Conservation (phyloP, 92 coral and sea anemone genomes). For the Plumapathes pennacea region DNA sequence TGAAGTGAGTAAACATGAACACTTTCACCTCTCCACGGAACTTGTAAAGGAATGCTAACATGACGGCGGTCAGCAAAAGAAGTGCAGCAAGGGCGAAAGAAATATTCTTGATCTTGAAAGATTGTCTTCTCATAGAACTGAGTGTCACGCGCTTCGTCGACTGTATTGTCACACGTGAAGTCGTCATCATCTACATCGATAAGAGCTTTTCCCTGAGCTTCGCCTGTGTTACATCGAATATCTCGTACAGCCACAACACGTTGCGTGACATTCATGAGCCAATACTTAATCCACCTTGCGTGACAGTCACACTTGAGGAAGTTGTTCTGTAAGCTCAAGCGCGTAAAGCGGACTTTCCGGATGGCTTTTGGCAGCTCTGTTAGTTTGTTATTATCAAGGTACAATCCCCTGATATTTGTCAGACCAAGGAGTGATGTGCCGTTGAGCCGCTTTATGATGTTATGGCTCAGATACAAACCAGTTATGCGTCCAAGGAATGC, state of each 20-base stretch:
- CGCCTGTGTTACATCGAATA: constrained; percentile 55
- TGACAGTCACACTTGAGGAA: constrained; percentile 70
- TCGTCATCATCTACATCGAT: constrained; percentile 24
- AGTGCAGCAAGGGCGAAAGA: no score
- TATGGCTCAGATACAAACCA: constrained; percentile 48
- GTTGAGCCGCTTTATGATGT: constrained; percentile 39
- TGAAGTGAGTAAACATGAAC: constrained; percentile 56
- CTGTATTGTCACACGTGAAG: constrained; percentile 45
- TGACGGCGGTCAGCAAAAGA: background rate
- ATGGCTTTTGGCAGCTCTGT: constrained; percentile 40
- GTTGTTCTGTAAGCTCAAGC: constrained; percentile 46
- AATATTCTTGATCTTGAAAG: no score
- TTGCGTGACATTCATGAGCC: constrained; percentile 36
- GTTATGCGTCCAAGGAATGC: constrained; percentile 49
- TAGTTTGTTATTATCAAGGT: constrained; percentile 61
- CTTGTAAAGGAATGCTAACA: constrained; percentile 17
- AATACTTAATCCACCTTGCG: constrained; percentile 61
- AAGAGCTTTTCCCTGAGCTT: constrained; percentile 45
- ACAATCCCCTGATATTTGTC: constrained; percentile 30
- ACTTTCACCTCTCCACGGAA: constrained; percentile 68
- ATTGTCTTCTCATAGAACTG: no score
- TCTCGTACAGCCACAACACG: constrained; percentile 27
- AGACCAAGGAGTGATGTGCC: constrained; percentile 20
- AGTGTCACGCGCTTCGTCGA: background rate
- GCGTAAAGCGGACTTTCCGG: constrained; percentile 18